A percentile compares a stretch with the other conserved stretches of the same genome.
Evolutionary conservation across 1,140 invertebrate species (phyloP).

Genomic region (Drosophila tsacasi): DNA sequence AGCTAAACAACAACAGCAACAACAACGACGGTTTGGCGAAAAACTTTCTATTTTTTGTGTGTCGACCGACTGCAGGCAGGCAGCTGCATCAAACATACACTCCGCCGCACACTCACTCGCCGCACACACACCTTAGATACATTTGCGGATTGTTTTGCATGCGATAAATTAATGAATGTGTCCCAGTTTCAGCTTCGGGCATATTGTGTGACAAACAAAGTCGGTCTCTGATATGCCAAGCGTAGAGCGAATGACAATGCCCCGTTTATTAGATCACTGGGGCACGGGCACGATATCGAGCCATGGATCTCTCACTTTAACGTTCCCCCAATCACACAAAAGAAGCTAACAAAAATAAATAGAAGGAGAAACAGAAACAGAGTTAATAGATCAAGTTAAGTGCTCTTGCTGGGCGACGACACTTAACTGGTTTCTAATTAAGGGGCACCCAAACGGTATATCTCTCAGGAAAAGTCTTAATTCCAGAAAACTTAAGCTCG

Average conservation of each 20-base stretch:
- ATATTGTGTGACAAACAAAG: conserved; percentile 61
- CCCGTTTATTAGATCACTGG: conserved; percentile 58
- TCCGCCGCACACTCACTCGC: neutral
- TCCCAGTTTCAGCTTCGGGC: conserved; percentile 52
- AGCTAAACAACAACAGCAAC: conserved; percentile 27
- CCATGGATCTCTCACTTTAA: conserved; percentile 12
- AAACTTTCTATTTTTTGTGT: conserved; percentile 82
- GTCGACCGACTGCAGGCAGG: conserved; percentile 53
- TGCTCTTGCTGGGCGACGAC: conserved; percentile 25
- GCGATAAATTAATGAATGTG: conserved; percentile 77
- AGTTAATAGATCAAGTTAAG: conserved; percentile 50
- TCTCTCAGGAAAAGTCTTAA: conserved; percentile 34
- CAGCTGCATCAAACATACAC: conserved; percentile 53
- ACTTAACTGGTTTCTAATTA: conserved; percentile 55
- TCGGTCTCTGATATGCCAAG: conserved; percentile 29
- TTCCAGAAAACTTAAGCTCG: conserved; percentile 15
- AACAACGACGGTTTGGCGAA: conserved; percentile 48
- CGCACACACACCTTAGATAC: conserved; percentile 38
- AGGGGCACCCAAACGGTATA: conserved; percentile 19
- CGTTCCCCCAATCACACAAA: conserved; percentile 4
- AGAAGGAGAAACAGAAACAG: conserved; percentile 19
- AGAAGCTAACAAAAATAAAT: conserved; percentile 11
- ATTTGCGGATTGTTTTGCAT: conserved; percentile 65
- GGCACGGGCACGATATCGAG: conserved; percentile 32
- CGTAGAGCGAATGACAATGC: conserved; percentile 57